phyloP scores from a whole-genome alignment of 2,888 invertebrate species.

The Stenodema calcarata region DNA sequence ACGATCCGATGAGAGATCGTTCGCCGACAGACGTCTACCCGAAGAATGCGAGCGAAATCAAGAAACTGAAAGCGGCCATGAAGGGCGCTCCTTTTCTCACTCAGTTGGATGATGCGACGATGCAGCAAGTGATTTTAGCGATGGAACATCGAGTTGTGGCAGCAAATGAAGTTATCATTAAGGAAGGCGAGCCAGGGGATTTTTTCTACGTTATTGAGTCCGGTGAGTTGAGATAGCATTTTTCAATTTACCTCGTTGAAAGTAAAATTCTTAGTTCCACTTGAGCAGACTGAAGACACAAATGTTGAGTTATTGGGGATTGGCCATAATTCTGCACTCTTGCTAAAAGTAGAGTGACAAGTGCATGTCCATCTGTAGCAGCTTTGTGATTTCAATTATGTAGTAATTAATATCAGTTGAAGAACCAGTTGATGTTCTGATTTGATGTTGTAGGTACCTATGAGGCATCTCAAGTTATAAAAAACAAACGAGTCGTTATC shows the following conservation, averaged over 20 bases:
- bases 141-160: conserved; percentile 94
- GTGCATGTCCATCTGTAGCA: too few species aligned
- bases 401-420: too few species aligned
- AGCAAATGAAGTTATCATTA: conserved; percentile 87
- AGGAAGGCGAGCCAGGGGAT: conserved; percentile 96
- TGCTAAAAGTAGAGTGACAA: too few species aligned
- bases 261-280: too few species aligned
- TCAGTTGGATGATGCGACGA: conserved; percentile 59
- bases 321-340: too few species aligned
- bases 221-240: neutral
- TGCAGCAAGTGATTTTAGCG: conserved; percentile 93
- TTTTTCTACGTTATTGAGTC: conserved; percentile 95
- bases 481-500: neutral
- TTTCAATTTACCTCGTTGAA: neutral
- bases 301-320: too few species aligned
- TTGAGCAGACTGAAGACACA: too few species aligned
- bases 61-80: neutral
- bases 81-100: neutral
- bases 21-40: conserved; percentile 4
- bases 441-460: neutral
- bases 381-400: too few species aligned
- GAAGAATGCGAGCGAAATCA: neutral
- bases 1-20: neutral
- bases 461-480: neutral
- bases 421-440: too few species aligned